Conservation (phyloP, 2,113 vertebrate genomes). For the Leiothrix lutea region DNA sequence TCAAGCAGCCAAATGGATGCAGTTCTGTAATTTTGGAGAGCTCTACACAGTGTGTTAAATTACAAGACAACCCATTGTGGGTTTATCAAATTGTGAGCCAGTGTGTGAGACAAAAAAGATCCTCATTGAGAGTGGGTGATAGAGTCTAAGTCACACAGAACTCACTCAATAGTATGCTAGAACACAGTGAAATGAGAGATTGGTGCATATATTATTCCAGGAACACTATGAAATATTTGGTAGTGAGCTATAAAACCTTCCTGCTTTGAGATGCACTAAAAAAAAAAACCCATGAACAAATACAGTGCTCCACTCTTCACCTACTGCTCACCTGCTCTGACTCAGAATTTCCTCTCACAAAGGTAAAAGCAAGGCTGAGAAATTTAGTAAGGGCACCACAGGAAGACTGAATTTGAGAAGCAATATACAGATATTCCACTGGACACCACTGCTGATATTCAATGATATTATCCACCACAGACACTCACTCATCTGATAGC, state of each 20-base stretch:
- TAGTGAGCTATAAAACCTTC: neutral
- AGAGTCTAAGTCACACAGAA: neutral
- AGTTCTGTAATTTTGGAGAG: neutral
- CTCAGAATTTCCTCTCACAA: neutral
- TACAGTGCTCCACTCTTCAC: neutral
- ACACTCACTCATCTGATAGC: neutral
- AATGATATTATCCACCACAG: neutral
- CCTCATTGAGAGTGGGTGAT: neutral
- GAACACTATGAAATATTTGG: neutral
- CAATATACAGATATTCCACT: neutral
- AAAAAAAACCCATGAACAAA: neutral
- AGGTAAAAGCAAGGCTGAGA: neutral
- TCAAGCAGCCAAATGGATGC: neutral
- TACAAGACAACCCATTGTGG: neutral
- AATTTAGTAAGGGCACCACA: neutral
- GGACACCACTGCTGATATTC: neutral
- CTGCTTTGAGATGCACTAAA: neutral
- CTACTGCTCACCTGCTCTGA: neutral
- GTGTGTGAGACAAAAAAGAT: neutral
- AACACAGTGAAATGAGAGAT: neutral
- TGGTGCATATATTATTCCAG: neutral
- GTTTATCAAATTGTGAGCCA: neutral
- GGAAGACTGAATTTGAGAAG: fast-evolving
- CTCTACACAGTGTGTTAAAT: neutral
- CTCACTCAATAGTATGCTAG: neutral